These are phyloP conservation scores for Drosophila limbata DNA, from an alignment of 2,888 invertebrate species.

Conservation along the genomic window DNA sequence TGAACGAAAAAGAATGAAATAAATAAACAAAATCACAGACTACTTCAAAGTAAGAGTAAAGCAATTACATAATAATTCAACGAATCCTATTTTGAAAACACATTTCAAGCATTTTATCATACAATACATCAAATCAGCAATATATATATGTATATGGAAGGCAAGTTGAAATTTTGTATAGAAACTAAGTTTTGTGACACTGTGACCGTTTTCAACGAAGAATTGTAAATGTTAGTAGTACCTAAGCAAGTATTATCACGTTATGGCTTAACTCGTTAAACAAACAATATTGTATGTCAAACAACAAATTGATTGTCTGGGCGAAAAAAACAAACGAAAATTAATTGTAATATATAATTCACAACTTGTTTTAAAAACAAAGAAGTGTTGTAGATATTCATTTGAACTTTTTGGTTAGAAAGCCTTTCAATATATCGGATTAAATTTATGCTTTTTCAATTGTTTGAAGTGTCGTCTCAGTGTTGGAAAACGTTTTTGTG, in stretches of 20 bases:
- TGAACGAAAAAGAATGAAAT: not conserved
- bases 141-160: constrained; percentile 20
- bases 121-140: constrained; percentile 31
- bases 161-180: constrained; percentile 34
- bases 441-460: not conserved
- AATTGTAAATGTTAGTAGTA: constrained; percentile 60
- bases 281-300: constrained; percentile 21
- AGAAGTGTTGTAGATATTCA: constrained; percentile 34
- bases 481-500: constrained; percentile 16
- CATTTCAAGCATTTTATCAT: constrained; percentile 18
- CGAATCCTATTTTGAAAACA: constrained; percentile 15
- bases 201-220: constrained; percentile 41
- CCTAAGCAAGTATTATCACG: constrained; percentile 63
- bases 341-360: constrained; percentile 42
- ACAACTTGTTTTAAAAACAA: constrained; percentile 11
- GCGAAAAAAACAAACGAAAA: constrained; percentile 7
- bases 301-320: constrained; percentile 38
- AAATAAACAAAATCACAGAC: constrained; percentile 1
- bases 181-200: constrained; percentile 40
- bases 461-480: not conserved
- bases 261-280: constrained; percentile 53
- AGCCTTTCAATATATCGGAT: constrained; percentile 13
- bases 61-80: constrained; percentile 1
- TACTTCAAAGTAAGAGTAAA: constrained; percentile 3
- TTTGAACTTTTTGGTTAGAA: constrained; percentile 21